These are phyloP conservation scores for Ispidina picta DNA, from an alignment of 2,797 vertebrate species.

Conservation along the genomic window DNA sequence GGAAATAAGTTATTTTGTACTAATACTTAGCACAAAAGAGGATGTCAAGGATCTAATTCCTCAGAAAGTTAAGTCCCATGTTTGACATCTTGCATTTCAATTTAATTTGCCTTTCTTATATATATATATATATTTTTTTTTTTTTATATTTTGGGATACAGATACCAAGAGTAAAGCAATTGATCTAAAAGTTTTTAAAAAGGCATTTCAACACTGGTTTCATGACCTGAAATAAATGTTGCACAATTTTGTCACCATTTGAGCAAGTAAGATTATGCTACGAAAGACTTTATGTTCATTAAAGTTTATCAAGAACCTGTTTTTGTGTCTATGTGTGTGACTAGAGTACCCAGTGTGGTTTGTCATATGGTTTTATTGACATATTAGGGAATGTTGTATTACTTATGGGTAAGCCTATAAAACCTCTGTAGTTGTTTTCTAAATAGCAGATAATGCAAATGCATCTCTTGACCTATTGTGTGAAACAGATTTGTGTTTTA, in stretches of 20 bases:
- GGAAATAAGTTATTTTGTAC: neutral
- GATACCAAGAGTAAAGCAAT: neutral
- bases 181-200: neutral
- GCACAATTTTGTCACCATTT: neutral
- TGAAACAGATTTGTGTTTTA: neutral
- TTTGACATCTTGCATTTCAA: neutral
- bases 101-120: neutral
- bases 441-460: neutral
- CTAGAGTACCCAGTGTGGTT: neutral
- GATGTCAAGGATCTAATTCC: neutral
- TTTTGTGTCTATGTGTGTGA: neutral
- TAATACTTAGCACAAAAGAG: neutral
- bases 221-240: neutral
- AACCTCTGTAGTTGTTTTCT: neutral
- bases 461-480: neutral
- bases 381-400: neutral
- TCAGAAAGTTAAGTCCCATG: neutral
- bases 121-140: too few species aligned
- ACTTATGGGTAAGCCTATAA: neutral
- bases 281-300: constrained; percentile 27
- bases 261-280: neutral
- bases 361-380: neutral
- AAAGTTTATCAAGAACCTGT: neutral
- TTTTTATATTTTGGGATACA: neutral
- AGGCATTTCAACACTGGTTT: neutral